These are phyloP conservation scores for Carposina sasakii DNA, from an alignment of 1,140 invertebrate species.

Conservation along the genomic window DNA sequence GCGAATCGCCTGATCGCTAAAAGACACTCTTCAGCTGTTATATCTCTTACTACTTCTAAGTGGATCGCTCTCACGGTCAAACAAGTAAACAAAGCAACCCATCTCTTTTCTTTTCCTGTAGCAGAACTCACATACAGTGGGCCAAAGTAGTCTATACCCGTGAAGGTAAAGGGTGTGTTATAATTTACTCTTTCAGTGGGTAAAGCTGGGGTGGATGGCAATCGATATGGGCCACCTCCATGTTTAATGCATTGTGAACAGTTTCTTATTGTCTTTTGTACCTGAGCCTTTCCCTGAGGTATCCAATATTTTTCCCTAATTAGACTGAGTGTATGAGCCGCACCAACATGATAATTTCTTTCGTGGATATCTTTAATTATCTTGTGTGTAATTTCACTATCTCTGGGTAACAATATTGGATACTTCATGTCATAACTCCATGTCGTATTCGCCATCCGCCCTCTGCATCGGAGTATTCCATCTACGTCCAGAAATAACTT, in stretches of 20 bases:
- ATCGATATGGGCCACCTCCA: conserved; percentile 7
- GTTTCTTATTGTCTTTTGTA: conserved; percentile 6
- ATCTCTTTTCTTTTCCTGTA: conserved; percentile 27
- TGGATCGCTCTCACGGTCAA: conserved; percentile 32
- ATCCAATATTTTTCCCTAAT: conserved; percentile 11
- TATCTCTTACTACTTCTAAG: conserved; percentile 34
- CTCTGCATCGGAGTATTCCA: conserved; percentile 4
- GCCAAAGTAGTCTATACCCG: conserved; percentile 10
- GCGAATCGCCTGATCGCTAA: conserved; percentile 33
- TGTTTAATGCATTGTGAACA: conserved; percentile 10
- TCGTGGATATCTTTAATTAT: conserved; percentile 8
- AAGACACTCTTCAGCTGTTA: conserved; percentile 34
- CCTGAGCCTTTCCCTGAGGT: conserved; percentile 2
- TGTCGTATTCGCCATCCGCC: conserved; percentile 1
- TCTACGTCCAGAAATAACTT: conserved; percentile 2
- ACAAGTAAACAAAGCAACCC: conserved; percentile 37
- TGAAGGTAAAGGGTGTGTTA: conserved; percentile 6
- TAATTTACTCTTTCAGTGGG: conserved; percentile 8
- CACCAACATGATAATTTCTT: conserved; percentile 11
- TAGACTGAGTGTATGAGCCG: conserved; percentile 7
- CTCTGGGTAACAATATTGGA: conserved; percentile 8
- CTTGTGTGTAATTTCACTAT: conserved; percentile 7
- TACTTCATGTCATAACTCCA: conserved; percentile 6
- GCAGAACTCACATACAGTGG: not conserved
- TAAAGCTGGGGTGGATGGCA: conserved; percentile 6